Evolutionary conservation across 2,888 invertebrate species (phyloP), one percentile per base, ranked within the genome.

Genomic region (Agriopis leucophaearia): DNA sequence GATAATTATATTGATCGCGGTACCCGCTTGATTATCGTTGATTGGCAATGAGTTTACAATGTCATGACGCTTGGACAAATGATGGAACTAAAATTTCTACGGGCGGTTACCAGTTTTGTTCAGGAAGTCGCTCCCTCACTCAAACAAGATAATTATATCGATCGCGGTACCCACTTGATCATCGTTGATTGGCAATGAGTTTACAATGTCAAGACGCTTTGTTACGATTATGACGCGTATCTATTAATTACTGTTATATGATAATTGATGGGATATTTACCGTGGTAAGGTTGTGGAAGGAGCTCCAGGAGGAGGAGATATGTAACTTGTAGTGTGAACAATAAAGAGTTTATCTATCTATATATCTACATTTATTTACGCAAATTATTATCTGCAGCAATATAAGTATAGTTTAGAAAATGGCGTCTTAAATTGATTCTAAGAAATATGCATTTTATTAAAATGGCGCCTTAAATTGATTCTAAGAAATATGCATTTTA

Each of bases 121-220:
- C n/a, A 16, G 16, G 12, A 13, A 0, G 54, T 54, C 40, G 40
- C 16, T 40, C 54, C 16, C 6, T 6, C 3, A 16, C 1, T 40
- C 0, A 36, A 36, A 3, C n/a, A n/a, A 13, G 9, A 12, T 12
- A 40, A 15, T 13, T 54, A 16, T 8, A 10, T 38, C 16, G 35
- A 10, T 51, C 8, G 35, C 15, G n/a, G 52, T 51, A 51, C n/a
- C 52, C 61, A 52, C 52, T 52, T 52, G 52, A 52, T 44, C 44
- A 35, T 40, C 51, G 51, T 61, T 51, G 42, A 61, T 51, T 51
- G 50, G 51, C 61, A 61, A 61, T 61, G 52, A 44, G 9, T 27
- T 18, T 44, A 35, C 35, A 6, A 16, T 36, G 36, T 52, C 47
- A 40, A 51, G 50, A 50, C 13, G 51, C 12, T 27, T 40, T 50